These are phyloP conservation scores for Tautogolabrus adspersus DNA, from an alignment of 2,113 vertebrate species.

Conservation along the genomic window DNA sequence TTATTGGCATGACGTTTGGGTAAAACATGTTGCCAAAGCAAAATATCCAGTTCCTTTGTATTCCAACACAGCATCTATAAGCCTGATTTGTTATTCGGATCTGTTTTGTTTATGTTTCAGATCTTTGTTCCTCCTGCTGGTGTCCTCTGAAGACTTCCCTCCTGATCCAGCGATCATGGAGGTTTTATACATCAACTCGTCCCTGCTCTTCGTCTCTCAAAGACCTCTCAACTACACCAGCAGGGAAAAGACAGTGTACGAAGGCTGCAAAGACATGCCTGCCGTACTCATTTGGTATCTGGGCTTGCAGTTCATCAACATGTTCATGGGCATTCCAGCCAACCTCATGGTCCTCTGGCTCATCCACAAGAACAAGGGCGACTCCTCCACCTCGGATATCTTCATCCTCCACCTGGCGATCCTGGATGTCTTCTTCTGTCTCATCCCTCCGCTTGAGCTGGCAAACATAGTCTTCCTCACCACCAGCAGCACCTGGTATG, in stretches of 20 bases:
- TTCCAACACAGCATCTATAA: neutral
- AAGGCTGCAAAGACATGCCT: constrained; percentile 70
- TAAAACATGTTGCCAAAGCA: no score
- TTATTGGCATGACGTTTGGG: no score
- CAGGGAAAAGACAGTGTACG: constrained; percentile 57
- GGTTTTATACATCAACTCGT: constrained; percentile 56
- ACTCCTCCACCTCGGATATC: constrained; percentile 83
- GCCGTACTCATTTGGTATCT: constrained; percentile 79
- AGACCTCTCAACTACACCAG: constrained; percentile 53
- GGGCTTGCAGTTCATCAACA: constrained; percentile 82
- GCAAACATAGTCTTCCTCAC: constrained; percentile 74
- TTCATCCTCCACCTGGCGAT: constrained; percentile 80
- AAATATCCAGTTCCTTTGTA: no score
- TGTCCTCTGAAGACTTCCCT: neutral
- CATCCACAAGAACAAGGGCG: constrained; percentile 75
- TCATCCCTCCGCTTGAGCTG: constrained; percentile 79
- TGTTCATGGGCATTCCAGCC: constrained; percentile 83
- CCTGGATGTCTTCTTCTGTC: constrained; percentile 80
- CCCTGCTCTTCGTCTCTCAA: constrained; percentile 57
- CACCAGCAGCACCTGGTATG: constrained; percentile 71
- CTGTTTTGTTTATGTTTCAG: constrained; percentile 30
- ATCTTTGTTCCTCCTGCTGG: constrained; percentile 8
- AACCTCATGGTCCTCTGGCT: constrained; percentile 84
- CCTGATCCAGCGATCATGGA: constrained; percentile 49
- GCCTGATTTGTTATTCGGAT: neutral